Base-by-base conservation (phyloP, 2,888 invertebrate genomes). In the Pseudococcus viburni region DNA sequence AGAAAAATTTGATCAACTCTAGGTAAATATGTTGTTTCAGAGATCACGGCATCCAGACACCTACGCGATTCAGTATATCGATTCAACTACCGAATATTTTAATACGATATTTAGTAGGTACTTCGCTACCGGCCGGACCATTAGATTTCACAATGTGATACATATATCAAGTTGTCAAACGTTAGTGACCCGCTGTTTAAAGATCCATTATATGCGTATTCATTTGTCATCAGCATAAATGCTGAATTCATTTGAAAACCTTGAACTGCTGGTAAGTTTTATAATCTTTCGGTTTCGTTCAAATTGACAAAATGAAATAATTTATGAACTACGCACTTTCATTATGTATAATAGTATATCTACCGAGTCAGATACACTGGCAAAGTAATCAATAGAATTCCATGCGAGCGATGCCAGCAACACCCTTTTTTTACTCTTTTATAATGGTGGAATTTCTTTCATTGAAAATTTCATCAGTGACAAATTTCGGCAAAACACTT, bases 161-260 rank as follows among this genome's bases (percentile, higher is more conserved):
- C 87, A 87, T 87, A 87, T 87, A 87, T 87, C 80, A 87, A 87
- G 87, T 51, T 87, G 87, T 87, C 87, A 87, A 87, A 87, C 26
- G 51, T 48, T 55, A 51, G 87, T 83, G 51, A 48, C 87, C 87
- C 77, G 87, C 87, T 87, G 87, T 48, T 77, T 87, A 48, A 51
- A 77, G 87, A 87, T 87, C 87, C 80, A 87, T 87, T 87, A 87
- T 87, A 87, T 48, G 77, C 87, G 80, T 87, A 87, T 87, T 87
- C 87, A 87, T 87, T 87, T 87, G 87, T 87, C 87, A 87, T 87
- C 87, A 80, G 73, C 33, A 51, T 80, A 55, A 80, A 77, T 77
- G 87, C 80, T 48, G 77, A 87, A 87, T 87, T 87, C 77, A 83
- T 87, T 77, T 80, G 46, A 80, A 51, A 55, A 73, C 77, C 48